Percentiles rank a stretch among this genome's conserved stretches.
Conservation (phyloP, 1,140 invertebrate genomes). For the Trichonephila inaurata region DNA sequence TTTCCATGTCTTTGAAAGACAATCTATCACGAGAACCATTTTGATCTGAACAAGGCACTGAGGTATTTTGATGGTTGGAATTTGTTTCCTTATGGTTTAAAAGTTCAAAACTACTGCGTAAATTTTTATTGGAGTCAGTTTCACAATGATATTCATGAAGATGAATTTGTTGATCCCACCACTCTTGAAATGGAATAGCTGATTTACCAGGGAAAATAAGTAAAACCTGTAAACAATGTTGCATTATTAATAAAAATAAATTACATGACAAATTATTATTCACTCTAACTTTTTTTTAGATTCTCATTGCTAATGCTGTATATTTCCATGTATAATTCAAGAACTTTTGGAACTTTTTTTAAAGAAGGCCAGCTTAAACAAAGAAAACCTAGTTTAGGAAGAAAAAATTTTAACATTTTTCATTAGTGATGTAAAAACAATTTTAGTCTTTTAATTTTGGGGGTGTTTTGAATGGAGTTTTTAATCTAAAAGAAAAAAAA, state of each 20-base stretch:
- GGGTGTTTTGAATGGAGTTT: too few species aligned
- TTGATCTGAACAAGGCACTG: neutral
- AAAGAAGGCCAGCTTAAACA: too few species aligned
- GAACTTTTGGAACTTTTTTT: too few species aligned
- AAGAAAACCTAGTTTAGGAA: too few species aligned
- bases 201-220: slow-evolving; percentile 69
- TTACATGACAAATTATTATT: too few species aligned
- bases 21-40: neutral
- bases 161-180: slow-evolving; percentile 3
- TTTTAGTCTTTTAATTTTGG: too few species aligned
- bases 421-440: too few species aligned
- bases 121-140: neutral
- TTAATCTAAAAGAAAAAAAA: too few species aligned
- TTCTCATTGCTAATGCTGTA: too few species aligned
- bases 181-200: slow-evolving; percentile 57
- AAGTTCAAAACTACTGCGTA: neutral
- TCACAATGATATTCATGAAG: neutral
- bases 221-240: neutral
- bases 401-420: too few species aligned
- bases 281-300: too few species aligned
- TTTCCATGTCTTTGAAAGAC: neutral
- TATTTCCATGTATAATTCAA: too few species aligned
- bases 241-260: neutral
- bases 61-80: neutral
- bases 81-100: neutral